Percentiles rank a stretch among this genome's conserved stretches.
phyloP scores from a whole-genome alignment of 2,113 vertebrate genomes.

The Coracopsis vasa region DNA sequence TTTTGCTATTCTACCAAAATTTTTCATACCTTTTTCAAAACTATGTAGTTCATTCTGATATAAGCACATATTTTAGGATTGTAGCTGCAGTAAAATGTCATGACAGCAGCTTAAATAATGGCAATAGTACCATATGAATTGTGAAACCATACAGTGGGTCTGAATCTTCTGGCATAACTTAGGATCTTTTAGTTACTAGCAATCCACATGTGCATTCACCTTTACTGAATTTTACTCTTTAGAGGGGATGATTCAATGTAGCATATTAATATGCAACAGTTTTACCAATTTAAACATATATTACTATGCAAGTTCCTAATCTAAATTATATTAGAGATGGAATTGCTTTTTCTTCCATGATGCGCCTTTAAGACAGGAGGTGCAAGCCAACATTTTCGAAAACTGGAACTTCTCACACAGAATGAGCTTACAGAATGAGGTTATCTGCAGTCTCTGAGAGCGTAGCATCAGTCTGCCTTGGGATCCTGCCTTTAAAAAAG shows the following conservation, averaged over 20 bases:
- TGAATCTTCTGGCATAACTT: background rate
- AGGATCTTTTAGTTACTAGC: background rate
- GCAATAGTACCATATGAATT: background rate
- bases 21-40: background rate
- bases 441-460: background rate
- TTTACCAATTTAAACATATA: background rate
- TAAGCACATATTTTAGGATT: background rate
- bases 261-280: background rate
- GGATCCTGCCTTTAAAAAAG: background rate
- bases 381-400: background rate
- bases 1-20: background rate
- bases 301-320: background rate
- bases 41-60: background rate
- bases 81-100: background rate
- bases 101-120: background rate
- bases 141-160: background rate
- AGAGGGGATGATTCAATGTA: background rate
- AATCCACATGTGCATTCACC: background rate
- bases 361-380: background rate
- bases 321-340: background rate
- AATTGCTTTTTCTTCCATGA: background rate
- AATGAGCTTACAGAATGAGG: background rate
- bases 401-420: background rate
- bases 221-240: background rate
- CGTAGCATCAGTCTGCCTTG: rapidly evolving